Evolutionary conservation across 2,113 vertebrate genomes (phyloP).

Genomic region (Colistium nudipinnis): DNA sequence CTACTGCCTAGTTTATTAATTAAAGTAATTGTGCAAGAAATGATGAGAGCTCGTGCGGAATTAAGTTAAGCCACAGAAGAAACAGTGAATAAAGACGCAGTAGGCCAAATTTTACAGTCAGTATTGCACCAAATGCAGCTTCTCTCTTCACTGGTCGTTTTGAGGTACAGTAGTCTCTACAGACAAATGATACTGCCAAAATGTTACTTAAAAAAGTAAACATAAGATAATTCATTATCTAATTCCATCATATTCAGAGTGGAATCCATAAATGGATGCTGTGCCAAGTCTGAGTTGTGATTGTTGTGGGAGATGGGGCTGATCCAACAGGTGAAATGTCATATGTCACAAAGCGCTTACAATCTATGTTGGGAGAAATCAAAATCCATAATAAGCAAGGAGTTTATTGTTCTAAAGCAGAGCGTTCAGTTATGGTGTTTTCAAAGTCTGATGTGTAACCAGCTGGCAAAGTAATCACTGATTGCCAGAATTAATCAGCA

Average conservation of each 20-base stretch:
- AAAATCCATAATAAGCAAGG: background rate
- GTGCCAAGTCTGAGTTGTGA: background rate
- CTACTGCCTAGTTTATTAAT: background rate
- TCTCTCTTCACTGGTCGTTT: background rate
- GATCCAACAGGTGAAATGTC: background rate
- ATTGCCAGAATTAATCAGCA: conserved; percentile 39
- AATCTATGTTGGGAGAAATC: background rate
- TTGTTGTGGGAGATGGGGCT: background rate
- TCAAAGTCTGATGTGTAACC: conserved; percentile 2
- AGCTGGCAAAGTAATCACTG: conserved; percentile 21
- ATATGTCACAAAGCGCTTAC: background rate
- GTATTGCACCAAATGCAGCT: conserved; percentile 13
- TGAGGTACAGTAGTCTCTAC: background rate
- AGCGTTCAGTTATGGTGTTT: background rate
- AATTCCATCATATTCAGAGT: background rate
- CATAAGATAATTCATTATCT: background rate
- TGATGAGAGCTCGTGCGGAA: background rate
- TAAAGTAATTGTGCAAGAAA: conserved; percentile 15
- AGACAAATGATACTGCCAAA: background rate
- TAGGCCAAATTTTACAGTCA: background rate
- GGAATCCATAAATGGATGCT: background rate
- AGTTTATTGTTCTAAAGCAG: background rate
- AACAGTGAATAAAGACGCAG: conserved; percentile 6
- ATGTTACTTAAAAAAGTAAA: background rate
- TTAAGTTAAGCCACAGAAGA: conserved; percentile 17